Conservation (phyloP, 2,888 invertebrate species). For the Drosophila cracens region DNA sequence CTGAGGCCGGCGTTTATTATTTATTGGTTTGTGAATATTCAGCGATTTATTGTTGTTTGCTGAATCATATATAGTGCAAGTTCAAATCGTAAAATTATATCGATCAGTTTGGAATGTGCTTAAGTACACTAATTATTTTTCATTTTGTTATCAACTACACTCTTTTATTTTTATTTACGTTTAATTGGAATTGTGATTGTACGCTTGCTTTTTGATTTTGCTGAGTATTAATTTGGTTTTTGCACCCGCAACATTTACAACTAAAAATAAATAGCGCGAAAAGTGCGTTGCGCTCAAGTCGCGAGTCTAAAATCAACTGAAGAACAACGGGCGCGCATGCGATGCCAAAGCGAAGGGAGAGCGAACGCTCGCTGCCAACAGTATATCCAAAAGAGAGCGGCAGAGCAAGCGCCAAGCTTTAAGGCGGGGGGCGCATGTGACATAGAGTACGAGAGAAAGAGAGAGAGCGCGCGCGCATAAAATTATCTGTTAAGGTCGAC, state of each 20-base stretch:
- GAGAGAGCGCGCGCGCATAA: conserved; percentile 40
- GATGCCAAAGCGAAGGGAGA: conserved; percentile 50
- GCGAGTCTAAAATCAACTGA: conserved; percentile 61
- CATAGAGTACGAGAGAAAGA: conserved; percentile 10
- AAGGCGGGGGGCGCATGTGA: conserved; percentile 13
- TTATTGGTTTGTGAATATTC: neutral
- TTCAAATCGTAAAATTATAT: conserved; percentile 24
- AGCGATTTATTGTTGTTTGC: conserved; percentile 20
- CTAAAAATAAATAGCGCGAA: conserved; percentile 16
- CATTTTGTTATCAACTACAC: conserved; percentile 58
- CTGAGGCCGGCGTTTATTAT: neutral
- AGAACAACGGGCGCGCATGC: conserved; percentile 71
- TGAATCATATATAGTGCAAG: conserved; percentile 31
- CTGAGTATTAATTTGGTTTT: conserved; percentile 23
- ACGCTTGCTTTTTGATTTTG: conserved; percentile 23
- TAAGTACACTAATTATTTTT: conserved; percentile 7
- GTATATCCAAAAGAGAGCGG: conserved; percentile 4
- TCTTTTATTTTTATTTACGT: conserved; percentile 61
- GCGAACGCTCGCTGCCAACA: neutral
- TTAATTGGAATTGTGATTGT: conserved; percentile 51
- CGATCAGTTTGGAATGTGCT: conserved; percentile 29
- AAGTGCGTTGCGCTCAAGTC: conserved; percentile 53
- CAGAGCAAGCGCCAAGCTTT: conserved; percentile 22
- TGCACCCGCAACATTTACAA: conserved; percentile 30
- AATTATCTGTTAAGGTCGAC: conserved; percentile 59